Base-by-base conservation (phyloP, 2,888 invertebrate species). In the Rhagium mordax region DNA sequence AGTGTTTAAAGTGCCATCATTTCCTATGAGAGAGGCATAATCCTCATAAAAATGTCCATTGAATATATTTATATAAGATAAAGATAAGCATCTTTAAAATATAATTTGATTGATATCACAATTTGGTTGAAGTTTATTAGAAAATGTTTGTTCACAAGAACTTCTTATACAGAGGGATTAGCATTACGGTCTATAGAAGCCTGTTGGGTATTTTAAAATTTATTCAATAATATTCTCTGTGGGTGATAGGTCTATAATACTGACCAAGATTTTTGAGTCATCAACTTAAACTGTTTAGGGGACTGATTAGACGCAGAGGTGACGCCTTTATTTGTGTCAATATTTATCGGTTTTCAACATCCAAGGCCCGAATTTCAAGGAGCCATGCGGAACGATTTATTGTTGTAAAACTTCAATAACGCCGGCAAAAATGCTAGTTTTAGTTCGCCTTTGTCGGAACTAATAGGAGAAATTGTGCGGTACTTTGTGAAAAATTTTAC, bases 1-100 rank as follows among this genome's bases (percentile, higher is more conserved):
- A 79, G 75, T 74, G 72, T 79, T 81, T 78, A 76, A 78, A 81
- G 78, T 81, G 74, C 81, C 79, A 77, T 79, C 77, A 72, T 76
- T 72, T 71, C 73, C 75, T 79, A 74, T 76, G 76, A 78, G 71
- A 76, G 72, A 77, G 68, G 71, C 72, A 75, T 81, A 81, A 81
- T 81, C 81, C 81, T 67, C 75, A 81, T 75, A 79, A 79, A 80
- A 81, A 81, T 65, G 65, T 53, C 65, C 65, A 75, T 68, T 65
- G 65, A 53, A 53, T 65, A 18, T 65, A 65, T 65, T 53, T 65
- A 53, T 65, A 53, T 65, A 53, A 53, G 53, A 53, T 53, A 62
- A 76, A 72, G 53, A 74, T 65, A 65, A 74, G 69, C 49, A 74
- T 76, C 74, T 71, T 69, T 60, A 61, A 57, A 73, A 74, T 74